These are phyloP conservation scores for Sitta europaea DNA, from an alignment of 2,113 vertebrate species.

Conservation along the genomic window DNA sequence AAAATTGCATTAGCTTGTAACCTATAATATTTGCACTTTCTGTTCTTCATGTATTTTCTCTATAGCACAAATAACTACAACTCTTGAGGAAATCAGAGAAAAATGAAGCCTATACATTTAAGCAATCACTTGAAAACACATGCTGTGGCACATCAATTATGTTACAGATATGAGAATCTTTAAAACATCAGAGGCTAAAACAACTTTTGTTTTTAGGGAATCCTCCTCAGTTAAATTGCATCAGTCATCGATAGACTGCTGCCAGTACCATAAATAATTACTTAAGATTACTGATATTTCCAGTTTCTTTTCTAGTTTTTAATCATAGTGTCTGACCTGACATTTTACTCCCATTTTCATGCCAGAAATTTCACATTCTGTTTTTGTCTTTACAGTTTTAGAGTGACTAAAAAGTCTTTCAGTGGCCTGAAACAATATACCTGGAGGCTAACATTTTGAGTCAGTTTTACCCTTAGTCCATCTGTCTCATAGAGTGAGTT, in stretches of 20 bases:
- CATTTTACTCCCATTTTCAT: not conserved
- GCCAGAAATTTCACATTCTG: accelerated
- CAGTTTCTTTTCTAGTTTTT: not conserved
- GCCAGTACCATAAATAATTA: not conserved
- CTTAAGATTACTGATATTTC: not conserved
- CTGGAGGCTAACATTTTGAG: not conserved
- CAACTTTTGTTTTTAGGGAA: not conserved
- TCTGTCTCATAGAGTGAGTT: not conserved
- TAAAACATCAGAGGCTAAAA: not conserved
- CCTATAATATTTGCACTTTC: not conserved
- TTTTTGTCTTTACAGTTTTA: not conserved
- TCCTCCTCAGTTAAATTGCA: not conserved
- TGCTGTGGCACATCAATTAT: not conserved
- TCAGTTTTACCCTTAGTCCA: not conserved
- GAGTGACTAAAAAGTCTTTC: not conserved
- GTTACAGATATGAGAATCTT: accelerated
- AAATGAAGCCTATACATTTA: not conserved
- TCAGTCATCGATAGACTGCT: not conserved
- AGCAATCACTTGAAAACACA: not conserved
- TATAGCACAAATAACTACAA: not conserved
- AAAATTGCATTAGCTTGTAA: not conserved
- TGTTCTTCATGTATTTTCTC: not conserved
- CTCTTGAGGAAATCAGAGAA: not conserved
- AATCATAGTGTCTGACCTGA: not conserved
- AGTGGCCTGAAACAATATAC: not conserved